Base-by-base conservation (phyloP, 2,797 vertebrate species). In the Pangasius macronema region DNA sequence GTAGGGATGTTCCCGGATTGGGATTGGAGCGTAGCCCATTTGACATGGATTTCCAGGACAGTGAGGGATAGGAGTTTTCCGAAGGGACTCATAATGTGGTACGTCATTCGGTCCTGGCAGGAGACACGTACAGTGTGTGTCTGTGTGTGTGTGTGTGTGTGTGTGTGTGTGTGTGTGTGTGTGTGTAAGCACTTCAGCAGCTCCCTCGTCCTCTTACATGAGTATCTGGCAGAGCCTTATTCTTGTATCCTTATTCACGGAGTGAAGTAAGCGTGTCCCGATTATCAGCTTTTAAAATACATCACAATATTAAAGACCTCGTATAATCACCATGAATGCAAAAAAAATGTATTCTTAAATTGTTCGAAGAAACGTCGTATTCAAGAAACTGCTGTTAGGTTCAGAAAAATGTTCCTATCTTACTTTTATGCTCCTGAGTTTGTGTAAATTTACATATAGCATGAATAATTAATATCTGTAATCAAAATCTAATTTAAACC, bases 11-110 rank as follows among this genome's bases (percentile, higher is more conserved):
- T 59, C 53, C 55, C 24, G 33, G 11, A 30, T 2, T 18, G 30
- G 83, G 53, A 73, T 42, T 73, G 83, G 82, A 87, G 46, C 80
- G 57, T 57, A 30, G 84, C 83, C 85, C 70, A 14, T 14, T 51
- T 82, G 51, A 84, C 51, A 7, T 22, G 33, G 67, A 75, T 72
- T 72, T 84, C 83, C 83, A 84, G 68, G 53, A 84, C 67, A 84
- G 83, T 73, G 68, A 84, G 53, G 83, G 70, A 75, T 30, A 46
- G 51, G 68, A 85, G 83, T 73, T 73, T 85, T 85, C 70, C 68
- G 9, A 73, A 75, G 83, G 55, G 53, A 85, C 33, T 24, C 42
- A 67, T 65, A 80, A 51, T 8, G 61, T 20, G 51, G 24, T 79
- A 53, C 59, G 61, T 80, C 75, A 80, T 79, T 55, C 16, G 49